A percentile compares a stretch with the other conserved stretches of the same genome.
phyloP scores from a whole-genome alignment of 2,888 invertebrate species.

The Aphodius sticticus region DNA sequence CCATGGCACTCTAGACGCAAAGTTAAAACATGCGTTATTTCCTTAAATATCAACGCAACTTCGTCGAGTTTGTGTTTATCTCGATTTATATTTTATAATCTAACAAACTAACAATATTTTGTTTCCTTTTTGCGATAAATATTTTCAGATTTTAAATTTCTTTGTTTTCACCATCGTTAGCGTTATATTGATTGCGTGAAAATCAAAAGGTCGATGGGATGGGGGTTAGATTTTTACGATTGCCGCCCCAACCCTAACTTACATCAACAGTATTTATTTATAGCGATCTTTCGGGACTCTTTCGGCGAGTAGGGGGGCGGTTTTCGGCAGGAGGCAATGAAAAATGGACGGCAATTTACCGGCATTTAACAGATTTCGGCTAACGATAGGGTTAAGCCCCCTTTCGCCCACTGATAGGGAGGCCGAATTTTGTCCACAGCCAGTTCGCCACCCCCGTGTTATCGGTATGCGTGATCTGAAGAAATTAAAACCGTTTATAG shows the following conservation, averaged over 20 bases:
- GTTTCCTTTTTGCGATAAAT: not conserved
- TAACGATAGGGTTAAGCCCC: not conserved
- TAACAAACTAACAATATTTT: not conserved
- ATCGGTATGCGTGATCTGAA: not conserved
- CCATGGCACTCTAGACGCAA: not conserved
- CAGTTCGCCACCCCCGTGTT: not conserved
- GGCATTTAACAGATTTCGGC: not conserved
- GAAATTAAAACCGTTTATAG: slow-evolving; percentile 4
- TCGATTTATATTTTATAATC: not conserved
- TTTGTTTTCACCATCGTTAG: not conserved
- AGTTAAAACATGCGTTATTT: not conserved
- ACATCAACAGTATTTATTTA: not conserved
- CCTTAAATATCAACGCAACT: not conserved
- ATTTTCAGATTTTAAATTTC: not conserved
- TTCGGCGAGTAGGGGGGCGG: slow-evolving; percentile 4
- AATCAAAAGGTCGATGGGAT: not conserved
- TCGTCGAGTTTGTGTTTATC: not conserved
- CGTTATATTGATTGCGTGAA: not conserved
- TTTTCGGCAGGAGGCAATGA: not conserved
- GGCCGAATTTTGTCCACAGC: not conserved
- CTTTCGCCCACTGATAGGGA: not conserved
- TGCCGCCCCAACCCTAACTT: not conserved
- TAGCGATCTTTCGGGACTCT: not conserved
- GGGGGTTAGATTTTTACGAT: not conserved
- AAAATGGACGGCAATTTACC: not conserved